A percentile compares a stretch with the other conserved stretches of the same genome.
phyloP scores from a whole-genome alignment of 2,888 invertebrate species.

The Tuta absoluta region DNA sequence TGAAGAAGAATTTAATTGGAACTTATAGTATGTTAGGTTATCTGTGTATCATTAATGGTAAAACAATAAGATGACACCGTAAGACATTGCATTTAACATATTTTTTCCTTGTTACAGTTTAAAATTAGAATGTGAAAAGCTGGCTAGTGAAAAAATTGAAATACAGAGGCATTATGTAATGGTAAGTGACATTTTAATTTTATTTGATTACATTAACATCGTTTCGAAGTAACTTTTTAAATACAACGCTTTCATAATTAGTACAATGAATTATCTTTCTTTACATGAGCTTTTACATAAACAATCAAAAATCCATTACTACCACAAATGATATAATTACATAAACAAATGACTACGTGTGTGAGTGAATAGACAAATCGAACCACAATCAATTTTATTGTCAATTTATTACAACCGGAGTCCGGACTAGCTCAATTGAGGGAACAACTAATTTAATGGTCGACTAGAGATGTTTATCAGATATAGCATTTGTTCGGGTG shows the following conservation, averaged over 20 bases:
- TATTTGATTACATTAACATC: background rate
- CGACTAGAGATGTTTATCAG: slow-evolving; percentile 58
- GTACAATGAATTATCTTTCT: too few relatives aligned
- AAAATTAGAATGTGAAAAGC: slow-evolving; percentile 94
- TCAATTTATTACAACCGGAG: slow-evolving; percentile 22
- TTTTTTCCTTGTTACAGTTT: slow-evolving; percentile 81
- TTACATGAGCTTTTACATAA: background rate
- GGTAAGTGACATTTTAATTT: slow-evolving; percentile 80
- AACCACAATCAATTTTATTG: slow-evolving; percentile 13
- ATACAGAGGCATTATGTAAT: slow-evolving; percentile 95
- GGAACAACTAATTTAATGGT: slow-evolving; percentile 40
- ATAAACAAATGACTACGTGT: background rate
- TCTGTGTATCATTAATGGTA: background rate
- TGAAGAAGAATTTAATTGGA: too few relatives aligned
- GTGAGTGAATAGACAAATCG: background rate
- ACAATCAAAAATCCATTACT: background rate
- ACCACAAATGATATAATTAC: background rate
- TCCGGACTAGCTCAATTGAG: slow-evolving; percentile 17
- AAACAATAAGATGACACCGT: background rate
- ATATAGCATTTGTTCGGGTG: slow-evolving; percentile 56
- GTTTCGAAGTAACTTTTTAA: too few relatives aligned
- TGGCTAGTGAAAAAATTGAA: slow-evolving; percentile 93
- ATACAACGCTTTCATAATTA: too few relatives aligned
- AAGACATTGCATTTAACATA: background rate
- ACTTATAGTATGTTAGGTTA: background rate